Conservation (phyloP, 2,888 invertebrate species). For the Cynaeus angustus region DNA sequence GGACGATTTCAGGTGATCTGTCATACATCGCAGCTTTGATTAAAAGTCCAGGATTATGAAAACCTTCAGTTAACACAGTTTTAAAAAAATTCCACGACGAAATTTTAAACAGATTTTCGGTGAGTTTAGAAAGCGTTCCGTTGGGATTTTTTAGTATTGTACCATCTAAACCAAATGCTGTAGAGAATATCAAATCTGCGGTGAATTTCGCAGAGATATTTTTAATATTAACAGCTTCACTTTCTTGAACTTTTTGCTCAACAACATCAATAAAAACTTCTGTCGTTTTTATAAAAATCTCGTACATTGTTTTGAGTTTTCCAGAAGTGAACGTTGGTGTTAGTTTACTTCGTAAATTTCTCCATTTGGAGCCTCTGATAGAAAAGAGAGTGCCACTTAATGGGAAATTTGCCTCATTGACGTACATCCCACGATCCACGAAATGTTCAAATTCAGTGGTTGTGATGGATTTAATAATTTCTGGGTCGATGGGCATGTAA, state of each 20-base stretch:
- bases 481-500: slow-evolving; percentile 38
- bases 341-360: slow-evolving; percentile 25
- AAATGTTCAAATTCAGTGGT: slow-evolving; percentile 42
- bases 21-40: slow-evolving; percentile 10
- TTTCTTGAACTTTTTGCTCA: background rate
- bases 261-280: slow-evolving; percentile 33
- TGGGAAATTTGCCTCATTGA: slow-evolving; percentile 29
- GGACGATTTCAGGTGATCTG: slow-evolving; percentile 8
- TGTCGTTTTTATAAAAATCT: slow-evolving; percentile 15
- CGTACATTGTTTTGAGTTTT: slow-evolving; percentile 41
- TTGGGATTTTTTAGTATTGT: slow-evolving; percentile 36
- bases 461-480: slow-evolving; percentile 35
- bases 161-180: slow-evolving; percentile 35
- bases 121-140: slow-evolving; percentile 1
- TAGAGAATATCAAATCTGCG: slow-evolving; percentile 37
- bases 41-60: slow-evolving; percentile 39
- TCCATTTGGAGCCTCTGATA: slow-evolving; percentile 37
- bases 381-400: slow-evolving; percentile 32
- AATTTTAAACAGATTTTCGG: slow-evolving; percentile 14
- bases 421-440: slow-evolving; percentile 31
- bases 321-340: slow-evolving; percentile 34
- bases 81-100: slow-evolving; percentile 3
- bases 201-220: slow-evolving; percentile 15
- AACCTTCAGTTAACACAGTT: slow-evolving; percentile 16
- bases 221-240: slow-evolving; percentile 24